These are phyloP conservation scores for Caerostris extrusa DNA, from an alignment of 1,140 invertebrate genomes.

Conservation along the genomic window DNA sequence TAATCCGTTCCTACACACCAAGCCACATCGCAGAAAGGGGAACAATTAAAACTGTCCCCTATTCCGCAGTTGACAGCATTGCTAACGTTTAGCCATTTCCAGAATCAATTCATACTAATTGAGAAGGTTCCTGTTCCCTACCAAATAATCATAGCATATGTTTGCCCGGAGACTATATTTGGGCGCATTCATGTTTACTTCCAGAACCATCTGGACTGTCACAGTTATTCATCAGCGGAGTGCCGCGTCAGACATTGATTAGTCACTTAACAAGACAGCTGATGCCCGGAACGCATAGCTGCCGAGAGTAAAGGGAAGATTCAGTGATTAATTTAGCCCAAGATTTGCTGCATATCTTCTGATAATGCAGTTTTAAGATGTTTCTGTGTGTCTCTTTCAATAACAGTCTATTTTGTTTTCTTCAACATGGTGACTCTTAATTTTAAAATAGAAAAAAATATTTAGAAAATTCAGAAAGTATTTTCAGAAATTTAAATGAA, in stretches of 20 bases:
- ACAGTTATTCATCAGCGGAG: neutral
- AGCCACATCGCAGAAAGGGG: no score
- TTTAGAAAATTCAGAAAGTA: no score
- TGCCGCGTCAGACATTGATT: slow-evolving; percentile 10
- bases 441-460: no score
- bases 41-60: neutral
- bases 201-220: slow-evolving; percentile 8
- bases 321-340: neutral
- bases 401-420: no score
- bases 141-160: neutral
- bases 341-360: neutral
- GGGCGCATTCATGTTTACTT: neutral
- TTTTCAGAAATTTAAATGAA: no score
- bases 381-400: no score
- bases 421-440: no score
- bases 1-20: no score
- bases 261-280: slow-evolving; percentile 13
- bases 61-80: neutral
- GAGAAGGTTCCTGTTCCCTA: neutral
- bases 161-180: slow-evolving; percentile 3
- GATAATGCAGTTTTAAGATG: no score
- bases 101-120: neutral
- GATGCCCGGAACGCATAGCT: neutral
- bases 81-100: neutral
- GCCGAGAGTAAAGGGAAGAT: neutral